Evolutionary conservation across 2,797 vertebrate species (phyloP).

Genomic region (Syngnathus rostellatus): DNA sequence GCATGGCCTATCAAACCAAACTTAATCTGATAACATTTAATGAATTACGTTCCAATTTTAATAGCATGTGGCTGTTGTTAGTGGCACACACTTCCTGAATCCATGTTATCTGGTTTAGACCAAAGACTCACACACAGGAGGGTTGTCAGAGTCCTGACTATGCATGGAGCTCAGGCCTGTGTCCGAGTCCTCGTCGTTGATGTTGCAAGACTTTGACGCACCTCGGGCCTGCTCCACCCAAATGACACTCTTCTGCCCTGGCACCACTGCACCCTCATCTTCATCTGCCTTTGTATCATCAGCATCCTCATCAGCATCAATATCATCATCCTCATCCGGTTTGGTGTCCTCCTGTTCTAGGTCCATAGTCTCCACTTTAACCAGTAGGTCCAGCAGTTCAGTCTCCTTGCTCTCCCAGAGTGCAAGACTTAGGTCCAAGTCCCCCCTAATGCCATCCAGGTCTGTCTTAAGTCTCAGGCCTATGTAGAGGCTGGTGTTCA

Average conservation of each 20-base stretch:
- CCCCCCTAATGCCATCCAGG: constrained; percentile 73
- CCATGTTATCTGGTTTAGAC: constrained; percentile 61
- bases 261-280: constrained; percentile 9
- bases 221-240: constrained; percentile 77
- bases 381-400: constrained; percentile 78
- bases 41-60: background rate
- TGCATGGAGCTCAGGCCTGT: constrained; percentile 97
- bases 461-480: constrained; percentile 87
- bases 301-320: constrained; percentile 2
- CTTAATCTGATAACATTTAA: background rate
- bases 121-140: constrained; percentile 85
- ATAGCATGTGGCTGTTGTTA: constrained; percentile 20
- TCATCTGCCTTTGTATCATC: constrained; percentile 6
- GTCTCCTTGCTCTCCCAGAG: constrained; percentile 77
- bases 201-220: constrained; percentile 70
- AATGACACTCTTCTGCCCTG: constrained; percentile 48
- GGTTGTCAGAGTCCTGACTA: constrained; percentile 93
- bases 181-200: constrained; percentile 93
- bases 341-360: constrained; percentile 33
- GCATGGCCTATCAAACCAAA: background rate
- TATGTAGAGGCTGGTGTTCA: constrained; percentile 90
- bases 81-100: background rate
- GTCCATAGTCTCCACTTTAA: constrained; percentile 72
- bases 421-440: constrained; percentile 78
- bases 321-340: constrained; percentile 6